Evolutionary conservation across 2,888 invertebrate genomes (phyloP), one percentile per base, ranked within the genome.

Genomic region (Eilema sororculum): DNA sequence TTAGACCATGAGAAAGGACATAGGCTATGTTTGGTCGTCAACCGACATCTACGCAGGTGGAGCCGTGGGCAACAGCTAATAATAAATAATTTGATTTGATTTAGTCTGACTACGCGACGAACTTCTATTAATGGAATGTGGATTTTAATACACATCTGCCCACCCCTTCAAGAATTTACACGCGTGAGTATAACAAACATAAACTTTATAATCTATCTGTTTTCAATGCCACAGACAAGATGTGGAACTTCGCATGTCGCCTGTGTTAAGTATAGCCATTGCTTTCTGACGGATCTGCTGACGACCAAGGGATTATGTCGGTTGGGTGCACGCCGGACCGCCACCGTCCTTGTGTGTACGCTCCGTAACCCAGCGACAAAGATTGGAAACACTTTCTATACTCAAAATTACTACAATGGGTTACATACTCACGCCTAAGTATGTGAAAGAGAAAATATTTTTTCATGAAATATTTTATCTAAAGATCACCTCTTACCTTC

Each of bases 261-360:
- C 22, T 67, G n/a, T 37, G 62, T 46, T 63, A 62, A 70, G 69
- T 62, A 61, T 56, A 61, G n/a, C 52, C 52, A n/a, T n/a, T 52
- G 52, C 52, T 61, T 66, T 46, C 58, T 33, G 52, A 52, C 25
- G 67, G 67, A 22, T 67, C 28, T 63, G 59, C 67, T 56, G 60
- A 37, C 58, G 64, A 63, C 64, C 71, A 25, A 25, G 30, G 67
- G 71, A 71, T 67, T 71, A 71, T 71, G 52, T 71, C 71, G 67
- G 71, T 71, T 52, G 59, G 59, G 20, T 59, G 60, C 33, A 52
- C 64, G 52, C 46, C 25, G 28, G 33, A 28, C 66, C 28, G 28
- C 24, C 37, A 37, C 37, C 37, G 25, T 33, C 52, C 63, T 25
- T 22, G n/a, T 52, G 60, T 25, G 10, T 20, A 66, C 58, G 37